These are phyloP conservation scores for Radopholus similis DNA, from an alignment of 1,140 invertebrate genomes.

Conservation along the genomic window DNA sequence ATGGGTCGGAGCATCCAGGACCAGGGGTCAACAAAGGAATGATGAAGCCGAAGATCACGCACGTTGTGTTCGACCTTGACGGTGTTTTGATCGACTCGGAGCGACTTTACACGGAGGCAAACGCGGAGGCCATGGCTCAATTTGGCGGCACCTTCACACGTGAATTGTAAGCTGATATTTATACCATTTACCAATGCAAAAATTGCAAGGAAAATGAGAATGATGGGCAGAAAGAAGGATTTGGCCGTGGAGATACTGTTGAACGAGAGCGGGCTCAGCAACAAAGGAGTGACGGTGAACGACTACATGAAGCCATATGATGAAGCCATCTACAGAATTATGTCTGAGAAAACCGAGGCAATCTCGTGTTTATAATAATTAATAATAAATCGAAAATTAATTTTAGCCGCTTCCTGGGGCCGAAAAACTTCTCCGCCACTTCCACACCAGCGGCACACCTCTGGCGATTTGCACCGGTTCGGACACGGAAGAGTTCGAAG, in stretches of 20 bases:
- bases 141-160: slow-evolving; percentile 29
- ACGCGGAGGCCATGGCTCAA: slow-evolving; percentile 10
- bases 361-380: background rate
- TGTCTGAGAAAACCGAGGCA: slow-evolving; percentile 61
- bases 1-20: too few species aligned
- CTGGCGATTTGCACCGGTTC: slow-evolving; percentile 85
- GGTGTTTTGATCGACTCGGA: slow-evolving; percentile 36
- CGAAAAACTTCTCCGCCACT: slow-evolving; percentile 74
- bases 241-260: slow-evolving; percentile 26
- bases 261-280: slow-evolving; percentile 6
- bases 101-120: slow-evolving; percentile 33
- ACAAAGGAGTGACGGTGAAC: slow-evolving; percentile 52
- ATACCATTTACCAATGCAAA: slow-evolving; percentile 14
- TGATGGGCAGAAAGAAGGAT: slow-evolving; percentile 30
- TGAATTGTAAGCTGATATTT: background rate
- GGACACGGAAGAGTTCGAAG: slow-evolving; percentile 70
- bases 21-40: too few species aligned
- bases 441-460: slow-evolving; percentile 72
- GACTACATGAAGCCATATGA: slow-evolving; percentile 66
- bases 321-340: slow-evolving; percentile 65
- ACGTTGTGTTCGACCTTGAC: slow-evolving; percentile 40
- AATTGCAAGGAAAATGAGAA: slow-evolving; percentile 20
- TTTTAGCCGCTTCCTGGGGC: slow-evolving; percentile 72
- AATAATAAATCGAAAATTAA: slow-evolving; percentile 38
- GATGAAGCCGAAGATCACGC: too few species aligned